phyloP scores from a whole-genome alignment of 2,797 vertebrate genomes.

The Emydoidea blandingii region DNA sequence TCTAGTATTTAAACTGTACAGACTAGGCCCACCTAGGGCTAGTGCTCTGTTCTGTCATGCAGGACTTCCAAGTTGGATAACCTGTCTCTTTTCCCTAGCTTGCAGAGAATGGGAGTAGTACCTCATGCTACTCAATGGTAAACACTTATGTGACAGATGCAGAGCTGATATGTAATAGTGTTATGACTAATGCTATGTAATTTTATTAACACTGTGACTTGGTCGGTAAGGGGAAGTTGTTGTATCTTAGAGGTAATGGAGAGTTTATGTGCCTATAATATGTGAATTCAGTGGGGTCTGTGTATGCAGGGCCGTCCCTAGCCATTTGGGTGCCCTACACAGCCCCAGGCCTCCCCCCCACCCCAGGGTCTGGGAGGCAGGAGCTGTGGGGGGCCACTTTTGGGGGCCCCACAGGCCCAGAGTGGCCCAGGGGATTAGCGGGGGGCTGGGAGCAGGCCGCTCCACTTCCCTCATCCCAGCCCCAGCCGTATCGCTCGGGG shows the following conservation, averaged over 20 bases:
- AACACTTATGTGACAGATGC: not conserved
- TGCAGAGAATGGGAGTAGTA: not conserved
- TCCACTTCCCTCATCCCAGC: no score
- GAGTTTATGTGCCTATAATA: not conserved
- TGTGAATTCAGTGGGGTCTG: not conserved
- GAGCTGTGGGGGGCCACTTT: no score
- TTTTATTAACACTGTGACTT: not conserved
- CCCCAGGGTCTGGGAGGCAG: no score
- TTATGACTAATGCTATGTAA: not conserved
- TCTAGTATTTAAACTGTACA: slow-evolving; percentile 12
- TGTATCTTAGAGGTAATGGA: not conserved
- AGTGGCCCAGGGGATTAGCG: no score
- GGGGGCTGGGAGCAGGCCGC: no score
- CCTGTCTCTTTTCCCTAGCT: not conserved
- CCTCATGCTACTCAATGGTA: slow-evolving; percentile 3
- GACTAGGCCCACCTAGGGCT: not conserved
- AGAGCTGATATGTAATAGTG: slow-evolving; percentile 15
- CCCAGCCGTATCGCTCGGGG: no score
- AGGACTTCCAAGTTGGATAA: not conserved
- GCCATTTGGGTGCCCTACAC: no score
- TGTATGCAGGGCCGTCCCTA: not conserved
- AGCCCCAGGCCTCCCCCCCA: no score
- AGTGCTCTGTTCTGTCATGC: not conserved
- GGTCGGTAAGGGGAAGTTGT: accelerated
- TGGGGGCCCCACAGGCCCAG: no score